Conservation (phyloP, 1,140 invertebrate genomes). For the Euura saliciscinereae region DNA sequence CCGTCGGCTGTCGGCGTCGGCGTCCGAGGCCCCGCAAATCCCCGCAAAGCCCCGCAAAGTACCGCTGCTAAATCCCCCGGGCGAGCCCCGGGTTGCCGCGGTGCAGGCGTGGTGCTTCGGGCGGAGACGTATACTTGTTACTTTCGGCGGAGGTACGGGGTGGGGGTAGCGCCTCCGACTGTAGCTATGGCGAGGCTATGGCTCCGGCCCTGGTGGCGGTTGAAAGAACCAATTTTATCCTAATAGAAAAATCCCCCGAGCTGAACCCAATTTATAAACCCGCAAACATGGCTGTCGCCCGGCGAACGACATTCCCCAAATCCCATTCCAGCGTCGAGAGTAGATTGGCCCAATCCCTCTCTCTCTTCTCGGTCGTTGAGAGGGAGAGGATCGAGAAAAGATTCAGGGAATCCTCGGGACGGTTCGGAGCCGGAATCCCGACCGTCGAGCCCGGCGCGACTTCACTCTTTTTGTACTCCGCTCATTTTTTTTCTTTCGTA, state of each 20-base stretch:
- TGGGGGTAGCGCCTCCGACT: slow-evolving; percentile 12
- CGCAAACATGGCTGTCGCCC: slow-evolving; percentile 57
- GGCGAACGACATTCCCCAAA: slow-evolving; percentile 5
- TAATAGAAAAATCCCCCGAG: slow-evolving; percentile 62
- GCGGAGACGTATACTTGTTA: background rate
- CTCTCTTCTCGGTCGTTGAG: slow-evolving; percentile 13
- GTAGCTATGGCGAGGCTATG: background rate
- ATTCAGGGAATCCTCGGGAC: too few relatives aligned
- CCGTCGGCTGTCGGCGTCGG: slow-evolving; percentile 23
- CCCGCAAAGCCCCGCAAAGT: background rate
- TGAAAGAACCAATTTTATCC: slow-evolving; percentile 62
- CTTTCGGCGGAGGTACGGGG: background rate
- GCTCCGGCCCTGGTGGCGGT: slow-evolving; percentile 51
- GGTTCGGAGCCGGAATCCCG: too few relatives aligned
- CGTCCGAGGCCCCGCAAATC: background rate
- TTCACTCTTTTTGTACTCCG: background rate
- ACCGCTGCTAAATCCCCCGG: background rate
- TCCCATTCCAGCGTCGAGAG: background rate
- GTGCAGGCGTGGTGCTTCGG: slow-evolving; percentile 9
- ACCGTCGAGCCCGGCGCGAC: too few relatives aligned
- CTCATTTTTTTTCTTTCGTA: background rate
- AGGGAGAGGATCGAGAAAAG: too few relatives aligned
- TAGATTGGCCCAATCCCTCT: slow-evolving; percentile 20
- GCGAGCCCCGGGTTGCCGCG: background rate
- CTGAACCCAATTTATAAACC: slow-evolving; percentile 61